Evolutionary conservation across 2,113 vertebrate genomes (phyloP).

Genomic region (Stomatorhinus ivindoensis): DNA sequence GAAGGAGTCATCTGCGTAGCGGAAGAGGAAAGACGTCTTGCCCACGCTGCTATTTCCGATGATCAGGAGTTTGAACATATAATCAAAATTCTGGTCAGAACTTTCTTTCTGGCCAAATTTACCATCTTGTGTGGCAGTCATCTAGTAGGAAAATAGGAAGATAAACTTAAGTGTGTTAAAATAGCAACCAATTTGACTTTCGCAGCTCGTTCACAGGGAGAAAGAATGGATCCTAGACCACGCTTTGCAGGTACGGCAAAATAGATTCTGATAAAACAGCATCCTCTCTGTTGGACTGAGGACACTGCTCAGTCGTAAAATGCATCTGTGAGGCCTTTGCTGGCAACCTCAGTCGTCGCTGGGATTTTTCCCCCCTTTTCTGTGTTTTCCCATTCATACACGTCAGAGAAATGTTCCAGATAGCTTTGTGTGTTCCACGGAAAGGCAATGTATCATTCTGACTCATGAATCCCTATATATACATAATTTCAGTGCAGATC

Average conservation of each 20-base stretch:
- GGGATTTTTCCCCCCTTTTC: no score
- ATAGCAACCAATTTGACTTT: neutral
- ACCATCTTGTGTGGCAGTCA: conserved; percentile 79
- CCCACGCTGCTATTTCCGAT: conserved; percentile 92
- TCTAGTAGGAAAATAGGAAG: conserved; percentile 54
- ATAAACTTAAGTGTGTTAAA: neutral
- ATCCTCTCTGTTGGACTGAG: neutral
- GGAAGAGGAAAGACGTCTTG: conserved; percentile 91
- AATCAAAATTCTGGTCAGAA: conserved; percentile 88
- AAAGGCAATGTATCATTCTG: conserved; percentile 1
- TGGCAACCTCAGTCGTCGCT: neutral
- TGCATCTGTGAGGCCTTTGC: neutral
- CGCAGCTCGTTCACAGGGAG: neutral
- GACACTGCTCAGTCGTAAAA: neutral
- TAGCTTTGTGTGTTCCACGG: neutral
- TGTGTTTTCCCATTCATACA: neutral
- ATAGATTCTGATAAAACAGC: neutral
- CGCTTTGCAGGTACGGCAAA: neutral
- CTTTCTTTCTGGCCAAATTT: conserved; percentile 77
- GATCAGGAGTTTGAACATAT: conserved; percentile 90
- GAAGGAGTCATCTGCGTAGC: conserved; percentile 93
- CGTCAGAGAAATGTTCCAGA: neutral
- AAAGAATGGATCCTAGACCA: neutral
- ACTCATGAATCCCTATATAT: neutral
- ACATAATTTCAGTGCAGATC: neutral